Base-by-base conservation (phyloP, 2,888 invertebrate genomes). In the Sarcophaga caerulescens region DNA sequence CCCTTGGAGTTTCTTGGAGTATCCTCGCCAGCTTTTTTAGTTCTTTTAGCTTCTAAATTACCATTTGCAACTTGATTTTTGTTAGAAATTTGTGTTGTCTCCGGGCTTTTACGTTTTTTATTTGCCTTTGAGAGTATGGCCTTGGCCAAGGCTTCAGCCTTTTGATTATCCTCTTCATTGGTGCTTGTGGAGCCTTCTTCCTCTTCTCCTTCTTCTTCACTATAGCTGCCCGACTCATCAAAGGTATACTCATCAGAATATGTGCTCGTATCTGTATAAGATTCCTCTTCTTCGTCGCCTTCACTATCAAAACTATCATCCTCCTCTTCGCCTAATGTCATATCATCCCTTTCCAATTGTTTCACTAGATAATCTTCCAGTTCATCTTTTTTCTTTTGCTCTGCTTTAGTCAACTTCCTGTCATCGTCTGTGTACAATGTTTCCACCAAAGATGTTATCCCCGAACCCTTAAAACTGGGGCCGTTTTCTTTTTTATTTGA, bases 311-410 rank as follows among this genome's bases (percentile, higher is more conserved):
- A 69, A 63, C 68, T 80, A 23, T 63, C 78, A 19, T 78, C 71
- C 14, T 57, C 81, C 4, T 65, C 73, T 0, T 23, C 66, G 21
- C 21, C 62, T 25, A 21, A 17, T 14, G 17, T 3, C 14, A 14
- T 68, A 35, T 74, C 70, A 73, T 77, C 74, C 8, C 62, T 63
- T 70, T 85, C 84, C 62, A 88, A 52, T 62, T 88, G 70, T 3
- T 71, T 66, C 1, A 76, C 68, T 8, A 88, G 70, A 70, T 88
- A 88, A 1, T 65, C 75, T 23, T 89, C 86, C 11, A 89, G 25
- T 5, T 88, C 76, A 17, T 85, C 69, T 60, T 86, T 88, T 57
- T 88, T 85, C 47, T 86, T 83, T n/a, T 87, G 81, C 11, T 87
- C 78, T 4, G 62, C 63, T 86, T 87, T 88, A 6, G 82, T 84